Percentiles rank a stretch among this genome's conserved stretches.
phyloP scores from a whole-genome alignment of 2,113 vertebrate species.

The Meles meles region DNA sequence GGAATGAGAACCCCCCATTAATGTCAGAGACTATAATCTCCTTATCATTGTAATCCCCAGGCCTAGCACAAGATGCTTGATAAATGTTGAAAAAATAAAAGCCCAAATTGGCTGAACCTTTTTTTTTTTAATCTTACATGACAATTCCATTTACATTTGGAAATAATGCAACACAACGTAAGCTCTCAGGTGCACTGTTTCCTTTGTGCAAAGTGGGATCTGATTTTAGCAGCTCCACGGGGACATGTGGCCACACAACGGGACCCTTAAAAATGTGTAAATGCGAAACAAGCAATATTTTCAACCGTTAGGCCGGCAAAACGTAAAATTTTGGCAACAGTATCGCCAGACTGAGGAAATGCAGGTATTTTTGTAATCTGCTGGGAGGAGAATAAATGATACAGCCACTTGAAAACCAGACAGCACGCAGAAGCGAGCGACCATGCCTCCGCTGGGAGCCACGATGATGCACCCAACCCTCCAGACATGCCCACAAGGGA shows the following conservation, averaged over 20 bases:
- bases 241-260: neutral
- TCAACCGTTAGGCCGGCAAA: neutral
- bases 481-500: neutral
- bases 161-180: neutral
- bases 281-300: neutral
- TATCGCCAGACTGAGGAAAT: neutral
- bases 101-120: neutral
- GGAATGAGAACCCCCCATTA: neutral
- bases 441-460: too few species aligned
- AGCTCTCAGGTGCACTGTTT: neutral
- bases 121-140: neutral
- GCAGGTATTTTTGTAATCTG: neutral
- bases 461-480: too few species aligned
- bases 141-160: neutral
- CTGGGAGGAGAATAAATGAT: neutral
- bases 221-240: neutral
- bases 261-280: neutral
- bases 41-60: conserved; percentile 38
- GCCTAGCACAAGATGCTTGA: neutral
- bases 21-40: neutral
- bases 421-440: neutral
- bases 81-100: neutral
- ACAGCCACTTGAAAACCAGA: neutral
- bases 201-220: neutral
- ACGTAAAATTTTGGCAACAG: neutral